Evolutionary conservation across 2,113 vertebrate genomes (phyloP), one percentile per base, ranked within the genome.

Genomic region (Pterophyllum scalare): DNA sequence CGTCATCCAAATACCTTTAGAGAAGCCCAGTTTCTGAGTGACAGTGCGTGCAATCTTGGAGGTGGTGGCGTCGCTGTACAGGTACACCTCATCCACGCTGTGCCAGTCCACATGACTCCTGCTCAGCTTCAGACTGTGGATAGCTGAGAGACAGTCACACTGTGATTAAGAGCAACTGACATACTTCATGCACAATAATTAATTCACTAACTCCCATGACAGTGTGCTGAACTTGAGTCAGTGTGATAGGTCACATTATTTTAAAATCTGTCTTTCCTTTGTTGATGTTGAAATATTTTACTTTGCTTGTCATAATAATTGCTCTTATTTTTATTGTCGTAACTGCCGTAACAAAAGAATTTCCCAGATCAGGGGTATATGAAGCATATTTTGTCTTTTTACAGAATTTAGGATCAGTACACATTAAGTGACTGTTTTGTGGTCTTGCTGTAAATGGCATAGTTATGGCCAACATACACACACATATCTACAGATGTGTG

Each of bases 61-160:
- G 11, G 98, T 99, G 13, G 98, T 98, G 81, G 97, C 97, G 14
- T 99, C 98, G 14, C 98, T 99, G 95, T 99, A 99, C 19, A 99
- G 96, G 90, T 98, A 99, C 0, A 99, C 98, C 81, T 99, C 97
- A 19, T 99, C 97, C 93, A 99, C 94, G 35, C 97, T 97, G 92
- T 99, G 97, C 98, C 98, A 99, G 90, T 99, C 98, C 88, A 99
- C 97, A 0, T 99, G 98, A 82, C 96, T 98, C 22, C 97, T 95
- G 87, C 97, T 99, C 91, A 99, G 85, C 94, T 99, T 98, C 70
- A 97, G 94, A 82, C 97, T 98, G 82, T 97, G 96, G 87, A 97
- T 90, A 56, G 97, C 98, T 99, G 95, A 4, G 14, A 89, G 49
- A 84, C 62, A 74, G 15, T 7, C 15, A 65, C 77, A 87, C 60